Evolutionary conservation across 2,113 vertebrate genomes (phyloP).

Genomic region (Cyanoliseus patagonus): DNA sequence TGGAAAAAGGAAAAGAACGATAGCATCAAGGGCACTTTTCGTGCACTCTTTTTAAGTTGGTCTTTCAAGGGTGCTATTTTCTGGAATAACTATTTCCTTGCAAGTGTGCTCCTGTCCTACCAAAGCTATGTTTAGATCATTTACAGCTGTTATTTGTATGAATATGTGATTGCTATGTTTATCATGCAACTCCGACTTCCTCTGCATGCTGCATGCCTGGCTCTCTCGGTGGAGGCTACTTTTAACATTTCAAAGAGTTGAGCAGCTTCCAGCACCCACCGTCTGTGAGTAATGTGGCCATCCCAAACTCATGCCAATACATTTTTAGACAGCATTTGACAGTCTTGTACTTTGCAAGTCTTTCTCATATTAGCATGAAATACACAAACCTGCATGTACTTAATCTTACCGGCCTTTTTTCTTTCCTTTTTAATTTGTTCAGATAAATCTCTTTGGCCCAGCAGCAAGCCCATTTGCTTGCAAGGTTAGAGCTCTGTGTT

Average conservation of each 20-base stretch:
- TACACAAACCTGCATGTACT: neutral
- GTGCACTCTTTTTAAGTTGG: neutral
- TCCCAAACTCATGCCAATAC: neutral
- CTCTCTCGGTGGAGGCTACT: neutral
- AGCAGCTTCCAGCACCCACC: neutral
- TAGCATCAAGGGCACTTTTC: neutral
- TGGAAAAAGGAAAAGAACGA: neutral
- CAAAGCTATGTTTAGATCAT: neutral
- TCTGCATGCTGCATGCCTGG: neutral
- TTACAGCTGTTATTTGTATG: conserved; percentile 14
- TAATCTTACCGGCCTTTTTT: neutral
- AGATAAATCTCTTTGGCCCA: neutral
- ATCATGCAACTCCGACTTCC: neutral
- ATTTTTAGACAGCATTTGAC: neutral
- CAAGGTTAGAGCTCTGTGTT: neutral
- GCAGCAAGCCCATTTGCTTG: neutral
- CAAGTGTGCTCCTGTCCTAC: neutral
- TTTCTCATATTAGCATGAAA: neutral
- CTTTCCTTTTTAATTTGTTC: neutral
- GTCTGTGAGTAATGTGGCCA: conserved; percentile 9
- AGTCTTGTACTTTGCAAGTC: neutral
- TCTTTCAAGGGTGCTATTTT: neutral
- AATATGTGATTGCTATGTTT: neutral
- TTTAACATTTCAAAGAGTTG: conserved; percentile 6
- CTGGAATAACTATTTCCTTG: neutral